Evolutionary conservation across 2,888 invertebrate genomes (phyloP).

Genomic region (Biston stratarius): DNA sequence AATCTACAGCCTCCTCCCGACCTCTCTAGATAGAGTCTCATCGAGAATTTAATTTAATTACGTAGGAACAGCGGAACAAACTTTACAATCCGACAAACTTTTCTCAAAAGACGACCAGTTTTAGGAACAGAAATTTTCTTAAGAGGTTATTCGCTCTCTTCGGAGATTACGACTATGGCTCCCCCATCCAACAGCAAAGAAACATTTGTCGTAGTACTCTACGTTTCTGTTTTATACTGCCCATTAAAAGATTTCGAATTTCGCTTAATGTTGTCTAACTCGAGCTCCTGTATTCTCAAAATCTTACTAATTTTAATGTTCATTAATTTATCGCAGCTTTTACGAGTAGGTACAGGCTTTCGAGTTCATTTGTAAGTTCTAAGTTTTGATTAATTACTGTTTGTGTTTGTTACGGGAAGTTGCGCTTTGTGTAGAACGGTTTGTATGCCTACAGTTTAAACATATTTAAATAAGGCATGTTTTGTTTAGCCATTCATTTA

Average conservation of each 20-base stretch:
- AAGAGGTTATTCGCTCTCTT: neutral
- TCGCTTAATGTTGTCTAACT: conserved; percentile 26
- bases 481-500: neutral
- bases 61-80: conserved; percentile 20
- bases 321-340: conserved; percentile 20
- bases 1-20: conserved; percentile 10
- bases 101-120: neutral
- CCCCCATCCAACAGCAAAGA: neutral
- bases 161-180: neutral
- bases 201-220: neutral
- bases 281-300: conserved; percentile 17
- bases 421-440: neutral
- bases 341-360: conserved; percentile 12
- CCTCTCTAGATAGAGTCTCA: conserved; percentile 28
- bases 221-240: conserved; percentile 22
- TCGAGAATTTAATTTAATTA: conserved; percentile 33
- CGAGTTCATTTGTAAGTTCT: conserved; percentile 25
- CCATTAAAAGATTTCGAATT: conserved; percentile 35
- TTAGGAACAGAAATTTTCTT: neutral
- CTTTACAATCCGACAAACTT: conserved; percentile 10
- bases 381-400: conserved; percentile 22
- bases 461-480: too few species aligned
- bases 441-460: neutral
- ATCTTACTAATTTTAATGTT: conserved; percentile 29
- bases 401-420: conserved; percentile 8